Conservation (phyloP, 2,113 vertebrate species). For the Corythornis madagascariensis region DNA sequence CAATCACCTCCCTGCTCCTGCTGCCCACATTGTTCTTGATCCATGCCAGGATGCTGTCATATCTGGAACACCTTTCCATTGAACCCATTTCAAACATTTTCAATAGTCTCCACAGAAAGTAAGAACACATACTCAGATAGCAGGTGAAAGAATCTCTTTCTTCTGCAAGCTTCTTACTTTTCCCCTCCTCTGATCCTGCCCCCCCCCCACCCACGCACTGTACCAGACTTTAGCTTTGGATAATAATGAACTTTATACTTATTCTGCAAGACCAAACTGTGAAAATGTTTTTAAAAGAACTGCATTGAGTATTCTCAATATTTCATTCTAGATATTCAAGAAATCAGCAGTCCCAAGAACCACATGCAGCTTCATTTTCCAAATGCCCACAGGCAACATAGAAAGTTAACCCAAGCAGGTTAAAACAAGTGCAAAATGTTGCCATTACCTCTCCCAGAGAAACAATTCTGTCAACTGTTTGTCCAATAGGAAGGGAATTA, state of each 20-base stretch:
- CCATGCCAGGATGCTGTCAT: too few relatives aligned
- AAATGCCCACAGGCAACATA: neutral
- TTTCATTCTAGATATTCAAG: neutral
- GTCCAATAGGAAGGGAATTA: constrained; percentile 72
- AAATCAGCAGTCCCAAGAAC: neutral
- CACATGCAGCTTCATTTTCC: neutral
- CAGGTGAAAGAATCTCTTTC: neutral
- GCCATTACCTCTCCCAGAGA: constrained; percentile 72
- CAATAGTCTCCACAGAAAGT: neutral
- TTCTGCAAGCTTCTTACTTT: neutral
- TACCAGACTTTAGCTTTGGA: neutral
- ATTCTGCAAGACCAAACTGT: neutral
- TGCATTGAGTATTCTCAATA: neutral
- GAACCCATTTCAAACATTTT: neutral
- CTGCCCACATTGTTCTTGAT: too few relatives aligned
- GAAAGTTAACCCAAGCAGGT: neutral
- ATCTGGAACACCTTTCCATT: neutral
- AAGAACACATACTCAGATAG: neutral
- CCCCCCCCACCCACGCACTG: neutral
- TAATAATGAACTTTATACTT: neutral
- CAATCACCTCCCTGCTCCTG: too few relatives aligned
- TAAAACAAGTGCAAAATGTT: neutral
- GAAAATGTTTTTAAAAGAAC: neutral
- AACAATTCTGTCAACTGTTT: constrained; percentile 25
- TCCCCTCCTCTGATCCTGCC: neutral